Evolutionary conservation across 2,113 vertebrate species (phyloP).

Genomic region (Numenius arquata): DNA sequence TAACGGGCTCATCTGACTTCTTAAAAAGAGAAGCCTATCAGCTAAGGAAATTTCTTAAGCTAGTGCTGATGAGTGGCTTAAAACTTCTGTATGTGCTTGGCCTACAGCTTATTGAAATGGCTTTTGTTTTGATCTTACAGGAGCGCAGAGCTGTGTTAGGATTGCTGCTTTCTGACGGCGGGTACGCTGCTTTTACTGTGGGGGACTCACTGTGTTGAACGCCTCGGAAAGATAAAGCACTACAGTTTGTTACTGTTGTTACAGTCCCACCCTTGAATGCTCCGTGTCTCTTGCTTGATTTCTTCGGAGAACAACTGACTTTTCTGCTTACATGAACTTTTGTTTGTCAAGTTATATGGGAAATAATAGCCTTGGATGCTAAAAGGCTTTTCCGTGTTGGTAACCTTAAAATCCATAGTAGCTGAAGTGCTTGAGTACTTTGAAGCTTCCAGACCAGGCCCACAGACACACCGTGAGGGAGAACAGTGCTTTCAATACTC

Average conservation of each 20-base stretch:
- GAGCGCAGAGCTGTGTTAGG: background rate
- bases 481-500: background rate
- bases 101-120: background rate
- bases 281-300: background rate
- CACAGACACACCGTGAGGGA: background rate
- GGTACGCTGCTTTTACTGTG: background rate
- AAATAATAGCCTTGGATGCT: background rate
- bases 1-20: background rate
- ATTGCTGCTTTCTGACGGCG: background rate
- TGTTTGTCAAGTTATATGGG: background rate
- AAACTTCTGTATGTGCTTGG: background rate
- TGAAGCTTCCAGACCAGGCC: background rate
- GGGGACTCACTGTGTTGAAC: background rate
- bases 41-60: background rate
- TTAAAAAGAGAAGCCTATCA: background rate
- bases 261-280: background rate
- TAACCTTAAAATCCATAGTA: background rate
- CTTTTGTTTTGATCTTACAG: background rate
- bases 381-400: background rate
- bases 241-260: background rate
- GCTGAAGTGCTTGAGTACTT: background rate
- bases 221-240: background rate
- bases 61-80: background rate
- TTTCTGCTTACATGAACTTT: background rate
- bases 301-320: background rate